Evolutionary conservation across 2,888 invertebrate genomes (phyloP), one percentile per base, ranked within the genome.

Genomic region (Drosophila ustulata): DNA sequence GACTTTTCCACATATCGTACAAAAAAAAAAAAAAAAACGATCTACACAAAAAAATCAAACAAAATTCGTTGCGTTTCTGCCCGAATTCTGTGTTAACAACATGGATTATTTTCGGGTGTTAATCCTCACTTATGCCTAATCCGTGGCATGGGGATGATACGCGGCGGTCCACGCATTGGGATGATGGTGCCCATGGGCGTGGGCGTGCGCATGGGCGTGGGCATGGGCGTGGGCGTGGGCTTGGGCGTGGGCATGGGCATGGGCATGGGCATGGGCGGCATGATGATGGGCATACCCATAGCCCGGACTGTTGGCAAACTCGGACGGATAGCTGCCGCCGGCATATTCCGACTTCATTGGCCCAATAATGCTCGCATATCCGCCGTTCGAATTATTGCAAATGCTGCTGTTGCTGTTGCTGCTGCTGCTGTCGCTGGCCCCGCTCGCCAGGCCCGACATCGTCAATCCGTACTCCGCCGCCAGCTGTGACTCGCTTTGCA

Each of bases 401-500:
- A 25, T 68, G 64, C 41, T 62, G 45, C 39, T 63, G 64, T 39
- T 65, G 41, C 71, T 67, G 45, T 34, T 34, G 61, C 46, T 65
- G 43, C 26, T 65, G 61, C 55, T 68, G 56, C 59, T 74, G 5
- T 80, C 75, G 51, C 71, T 67, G 45, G 83, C 88, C 0, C 87
- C 86, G 51, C 86, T 86, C 11, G 87, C 83, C 59, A 83, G 9
- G 1, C 86, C 84, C 13, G 89, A 87, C 84, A 91, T 90, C 46
- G 90, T 89, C 23, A 91, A 66, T 0, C 91, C 90, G 30, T 90
- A 91, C 50, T 91, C 90, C 9, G 86, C 85, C 3, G 91, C 89
- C 69, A 90, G 65, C 66, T 91, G 91, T 0, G 91, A 83, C 43
- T 90, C 90, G 51, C 85, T 90, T 69, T 91, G 90, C 89, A 91